Conservation (phyloP, 2,113 vertebrate genomes). For the Balaenoptera acutorostrata region DNA sequence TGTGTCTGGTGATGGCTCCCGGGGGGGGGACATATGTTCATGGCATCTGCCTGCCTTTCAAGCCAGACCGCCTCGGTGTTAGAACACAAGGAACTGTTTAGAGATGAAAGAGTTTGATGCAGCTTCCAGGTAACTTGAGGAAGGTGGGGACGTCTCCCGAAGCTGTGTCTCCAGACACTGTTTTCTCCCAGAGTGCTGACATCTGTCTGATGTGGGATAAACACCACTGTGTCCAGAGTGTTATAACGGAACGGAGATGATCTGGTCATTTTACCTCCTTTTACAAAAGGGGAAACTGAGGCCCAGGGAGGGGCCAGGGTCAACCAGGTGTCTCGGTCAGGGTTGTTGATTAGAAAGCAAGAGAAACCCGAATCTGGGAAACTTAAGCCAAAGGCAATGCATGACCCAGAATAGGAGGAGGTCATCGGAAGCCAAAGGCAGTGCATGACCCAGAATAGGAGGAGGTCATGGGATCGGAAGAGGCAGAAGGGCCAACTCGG, state of each 20-base stretch:
- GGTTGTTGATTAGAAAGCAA: not conserved
- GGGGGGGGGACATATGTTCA: not conserved
- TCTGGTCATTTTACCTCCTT: too few relatives aligned
- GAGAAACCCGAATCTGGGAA: not conserved
- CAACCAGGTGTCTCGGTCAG: fast-evolving
- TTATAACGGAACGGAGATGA: fast-evolving
- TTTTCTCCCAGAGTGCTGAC: not conserved
- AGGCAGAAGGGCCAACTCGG: not conserved
- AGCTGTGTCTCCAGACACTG: not conserved
- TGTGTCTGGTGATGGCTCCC: not conserved
- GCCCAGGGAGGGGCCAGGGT: not conserved
- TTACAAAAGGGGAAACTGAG: not conserved
- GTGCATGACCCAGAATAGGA: fast-evolving
- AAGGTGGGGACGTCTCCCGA: not conserved
- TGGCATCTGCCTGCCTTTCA: not conserved
- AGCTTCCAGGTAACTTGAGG: too few relatives aligned
- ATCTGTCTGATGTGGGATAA: not conserved
- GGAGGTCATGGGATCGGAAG: not conserved
- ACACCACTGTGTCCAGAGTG: fast-evolving
- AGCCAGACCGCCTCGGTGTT: not conserved
- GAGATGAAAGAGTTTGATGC: fast-evolving
- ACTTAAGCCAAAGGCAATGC: not conserved
- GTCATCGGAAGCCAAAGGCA: not conserved
- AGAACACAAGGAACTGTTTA: fast-evolving
- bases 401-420: fast-evolving